A percentile compares a stretch with the other conserved stretches of the same genome.
phyloP scores from a whole-genome alignment of 2,888 invertebrate genomes.

The Agelastica alni region DNA sequence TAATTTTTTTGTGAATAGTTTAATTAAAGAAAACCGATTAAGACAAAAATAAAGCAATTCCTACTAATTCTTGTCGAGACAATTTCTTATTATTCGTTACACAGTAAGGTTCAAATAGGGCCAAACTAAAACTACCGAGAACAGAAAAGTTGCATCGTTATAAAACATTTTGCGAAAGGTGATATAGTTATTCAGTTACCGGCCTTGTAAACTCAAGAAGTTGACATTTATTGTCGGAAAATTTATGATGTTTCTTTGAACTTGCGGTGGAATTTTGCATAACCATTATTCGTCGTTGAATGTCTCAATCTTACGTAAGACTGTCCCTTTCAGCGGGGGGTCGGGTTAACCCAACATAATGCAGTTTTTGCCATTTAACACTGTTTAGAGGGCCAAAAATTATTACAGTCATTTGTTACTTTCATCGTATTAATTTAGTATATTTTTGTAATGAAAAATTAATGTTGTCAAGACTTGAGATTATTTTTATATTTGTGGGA shows the following conservation, averaged over 20 bases:
- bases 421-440: constrained; percentile 24
- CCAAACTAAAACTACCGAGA: constrained; percentile 8
- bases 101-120: constrained; percentile 4
- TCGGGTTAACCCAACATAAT: constrained; percentile 36
- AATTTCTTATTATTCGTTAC: constrained; percentile 4
- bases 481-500: constrained; percentile 9
- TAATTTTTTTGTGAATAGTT: too few species aligned
- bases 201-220: constrained; percentile 32
- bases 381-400: constrained; percentile 18
- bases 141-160: constrained; percentile 31
- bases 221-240: constrained; percentile 37
- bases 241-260: constrained; percentile 42
- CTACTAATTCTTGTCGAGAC: constrained; percentile 7
- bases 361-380: constrained; percentile 12
- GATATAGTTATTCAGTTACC: constrained; percentile 28
- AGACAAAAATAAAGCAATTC: too few species aligned
- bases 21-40: too few species aligned
- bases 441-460: constrained; percentile 11
- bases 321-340: constrained; percentile 34
- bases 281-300: constrained; percentile 36
- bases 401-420: constrained; percentile 25
- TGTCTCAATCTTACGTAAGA: constrained; percentile 43
- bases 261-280: constrained; percentile 46
- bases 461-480: background rate
- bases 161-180: constrained; percentile 34